Evolutionary conservation across 2,888 invertebrate species (phyloP), one percentile per base, ranked within the genome.

Genomic region (Gasteruption jaculator): DNA sequence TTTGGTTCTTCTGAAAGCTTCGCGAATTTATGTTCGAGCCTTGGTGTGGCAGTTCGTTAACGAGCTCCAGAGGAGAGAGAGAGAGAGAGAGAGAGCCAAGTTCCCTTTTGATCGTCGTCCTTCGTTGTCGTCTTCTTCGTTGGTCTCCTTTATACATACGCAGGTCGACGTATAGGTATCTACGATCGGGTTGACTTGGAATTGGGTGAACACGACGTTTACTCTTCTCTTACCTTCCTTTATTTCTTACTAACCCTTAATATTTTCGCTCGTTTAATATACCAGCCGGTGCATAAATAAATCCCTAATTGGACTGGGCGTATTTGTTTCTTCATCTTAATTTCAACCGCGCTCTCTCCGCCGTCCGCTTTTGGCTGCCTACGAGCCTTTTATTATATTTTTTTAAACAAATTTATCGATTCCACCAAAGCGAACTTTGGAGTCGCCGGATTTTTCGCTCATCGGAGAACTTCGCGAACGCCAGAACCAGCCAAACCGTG

Each of bases 231-330:
- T 10, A 4, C 24, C 14, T 29, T 43, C 32, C 21, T 12, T 14
- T 33, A 12, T 4, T 27, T 32, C 19, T 44, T 48, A 47, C 50
- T 53, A 53, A 48, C 37, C 46, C 52, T 52, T 51, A 53, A 50
- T 57, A 56, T 58, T 57, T 60, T 52, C 49, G 48, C 52, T 45
- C 54, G 50, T 54, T 57, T 60, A 58, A 57, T 53, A 53, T 50
- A 48, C 46, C 45, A 41, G 38, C 43, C 41, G 46, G 31, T 42
- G 43, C 51, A 54, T 58, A 60, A 59, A 59, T 56, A 56, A 57
- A 54, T 47, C 43, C 58, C 47, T 57, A 57, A 57, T 57, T 57
- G 57, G 56, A 38, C 48, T 49, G 41, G 32, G 32, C 48, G 52
- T 58, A 58, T 57, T 60, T 54, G 45, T 57, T 56, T 48, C 49